Percentiles rank a stretch among this genome's conserved stretches.
phyloP scores from a whole-genome alignment of 2,797 vertebrate genomes.

The Bradypodion pumilum region DNA sequence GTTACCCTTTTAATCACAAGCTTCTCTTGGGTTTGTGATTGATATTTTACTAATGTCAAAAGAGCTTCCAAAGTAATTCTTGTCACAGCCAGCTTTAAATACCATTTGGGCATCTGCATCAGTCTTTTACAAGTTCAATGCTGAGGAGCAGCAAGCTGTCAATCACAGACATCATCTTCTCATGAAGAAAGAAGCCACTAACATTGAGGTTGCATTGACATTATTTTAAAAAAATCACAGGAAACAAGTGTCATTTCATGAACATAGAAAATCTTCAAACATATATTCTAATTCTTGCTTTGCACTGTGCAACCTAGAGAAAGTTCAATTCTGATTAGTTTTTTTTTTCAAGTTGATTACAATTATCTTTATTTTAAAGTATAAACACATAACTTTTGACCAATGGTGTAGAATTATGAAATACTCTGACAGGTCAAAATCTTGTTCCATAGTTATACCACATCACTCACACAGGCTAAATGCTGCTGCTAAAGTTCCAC shows the following conservation, averaged over 20 bases:
- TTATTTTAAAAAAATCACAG: not conserved
- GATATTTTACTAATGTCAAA: conserved; percentile 18
- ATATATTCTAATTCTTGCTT: conserved; percentile 14
- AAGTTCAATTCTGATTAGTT: accelerated
- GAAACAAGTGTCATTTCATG: not conserved
- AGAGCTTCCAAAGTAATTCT: conserved; percentile 28
- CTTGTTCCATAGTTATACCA: too few relatives aligned
- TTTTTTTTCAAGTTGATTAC: conserved; percentile 14
- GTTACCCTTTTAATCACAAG: conserved; percentile 42
- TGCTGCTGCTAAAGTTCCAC: too few relatives aligned
- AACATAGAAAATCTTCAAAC: not conserved
- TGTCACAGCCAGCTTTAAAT: conserved; percentile 45
- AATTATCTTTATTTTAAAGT: not conserved
- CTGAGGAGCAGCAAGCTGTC: not conserved
- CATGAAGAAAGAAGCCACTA: conserved; percentile 6
- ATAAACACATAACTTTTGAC: not conserved
- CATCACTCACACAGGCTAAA: too few relatives aligned
- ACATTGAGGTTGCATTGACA: not conserved
- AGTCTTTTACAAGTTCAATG: conserved; percentile 45
- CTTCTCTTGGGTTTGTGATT: conserved; percentile 40
- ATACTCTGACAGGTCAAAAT: not conserved
- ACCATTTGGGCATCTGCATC: conserved; percentile 30
- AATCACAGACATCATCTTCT: not conserved
- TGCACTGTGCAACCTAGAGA: conserved; percentile 27
- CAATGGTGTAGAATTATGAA: not conserved